Conservation (phyloP, 2,797 vertebrate genomes). For the Pantherophis vulpinus region DNA sequence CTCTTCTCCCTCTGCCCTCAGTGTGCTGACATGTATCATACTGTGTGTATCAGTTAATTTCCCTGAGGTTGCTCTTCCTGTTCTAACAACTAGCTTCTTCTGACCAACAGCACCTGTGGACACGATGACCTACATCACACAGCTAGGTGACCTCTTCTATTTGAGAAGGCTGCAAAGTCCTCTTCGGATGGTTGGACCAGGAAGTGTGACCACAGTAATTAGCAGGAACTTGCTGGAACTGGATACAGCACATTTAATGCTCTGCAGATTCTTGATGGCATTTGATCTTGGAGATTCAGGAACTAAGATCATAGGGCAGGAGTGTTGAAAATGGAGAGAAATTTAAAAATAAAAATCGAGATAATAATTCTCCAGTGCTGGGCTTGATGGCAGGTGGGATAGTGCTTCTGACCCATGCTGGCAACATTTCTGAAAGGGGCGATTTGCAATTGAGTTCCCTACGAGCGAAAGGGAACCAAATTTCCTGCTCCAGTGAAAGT, state of each 20-base stretch:
- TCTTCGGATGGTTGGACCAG: conserved; percentile 70
- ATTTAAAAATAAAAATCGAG: conserved; percentile 37
- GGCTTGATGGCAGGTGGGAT: conserved; percentile 51
- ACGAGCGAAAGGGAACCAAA: conserved; percentile 65
- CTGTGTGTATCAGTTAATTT: conserved; percentile 72
- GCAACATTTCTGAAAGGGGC: conserved; percentile 37
- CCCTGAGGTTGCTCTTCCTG: conserved; percentile 67
- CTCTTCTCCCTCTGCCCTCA: not conserved
- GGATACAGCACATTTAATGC: conserved; percentile 52
- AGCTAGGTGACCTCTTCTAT: conserved; percentile 70
- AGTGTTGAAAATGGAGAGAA: conserved; percentile 37
- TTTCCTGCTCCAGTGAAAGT: conserved; percentile 55
- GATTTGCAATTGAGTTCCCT: conserved; percentile 25
- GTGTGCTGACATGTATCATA: conserved; percentile 63
- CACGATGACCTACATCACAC: conserved; percentile 67
- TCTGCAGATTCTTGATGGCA: conserved; percentile 48
- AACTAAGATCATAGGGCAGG: conserved; percentile 46
- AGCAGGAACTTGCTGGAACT: conserved; percentile 64
- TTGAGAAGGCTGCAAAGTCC: conserved; percentile 63
- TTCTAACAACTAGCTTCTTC: conserved; percentile 72
- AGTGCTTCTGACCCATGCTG: conserved; percentile 35
- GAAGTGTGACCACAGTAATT: conserved; percentile 81
- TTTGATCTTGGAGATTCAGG: conserved; percentile 67
- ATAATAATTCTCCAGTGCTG: conserved; percentile 57
- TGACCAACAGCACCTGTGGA: conserved; percentile 64